These are phyloP conservation scores for Dyspetes luteomarginatus DNA, from an alignment of 2,888 invertebrate species.

Conservation along the genomic window DNA sequence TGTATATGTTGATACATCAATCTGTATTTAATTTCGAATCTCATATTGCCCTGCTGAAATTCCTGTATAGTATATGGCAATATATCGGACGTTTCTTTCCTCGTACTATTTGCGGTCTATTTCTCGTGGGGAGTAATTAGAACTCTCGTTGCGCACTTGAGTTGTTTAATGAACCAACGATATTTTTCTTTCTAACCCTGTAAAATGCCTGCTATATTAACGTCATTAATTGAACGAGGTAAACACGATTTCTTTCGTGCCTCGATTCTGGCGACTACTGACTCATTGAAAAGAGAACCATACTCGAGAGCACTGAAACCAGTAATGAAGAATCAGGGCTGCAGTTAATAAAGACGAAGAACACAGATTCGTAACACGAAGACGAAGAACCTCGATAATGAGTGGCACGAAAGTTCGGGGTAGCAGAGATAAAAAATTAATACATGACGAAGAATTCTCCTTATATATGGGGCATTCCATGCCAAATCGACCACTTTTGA, in stretches of 20 bases:
- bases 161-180: background rate
- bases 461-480: too few relatives aligned
- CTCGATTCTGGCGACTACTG: background rate
- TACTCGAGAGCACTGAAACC: background rate
- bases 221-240: background rate
- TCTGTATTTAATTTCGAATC: background rate
- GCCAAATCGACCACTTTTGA: too few relatives aligned
- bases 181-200: too few relatives aligned
- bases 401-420: too few relatives aligned
- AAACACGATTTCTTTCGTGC: background rate
- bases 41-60: background rate
- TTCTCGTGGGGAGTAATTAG: background rate
- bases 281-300: background rate
- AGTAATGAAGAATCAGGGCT: background rate
- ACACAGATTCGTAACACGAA: too few relatives aligned
- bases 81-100: background rate
- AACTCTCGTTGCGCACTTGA: background rate
- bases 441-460: background rate
- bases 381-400: background rate
- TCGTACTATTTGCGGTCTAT: background rate
- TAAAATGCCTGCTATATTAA: background rate
- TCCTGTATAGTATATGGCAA: background rate
- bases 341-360: conserved; percentile 32
- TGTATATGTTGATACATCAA: background rate
- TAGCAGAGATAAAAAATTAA: background rate